These are phyloP conservation scores for Trichogramma dendrolimi DNA, from an alignment of 2,888 invertebrate genomes.

Conservation along the genomic window DNA sequence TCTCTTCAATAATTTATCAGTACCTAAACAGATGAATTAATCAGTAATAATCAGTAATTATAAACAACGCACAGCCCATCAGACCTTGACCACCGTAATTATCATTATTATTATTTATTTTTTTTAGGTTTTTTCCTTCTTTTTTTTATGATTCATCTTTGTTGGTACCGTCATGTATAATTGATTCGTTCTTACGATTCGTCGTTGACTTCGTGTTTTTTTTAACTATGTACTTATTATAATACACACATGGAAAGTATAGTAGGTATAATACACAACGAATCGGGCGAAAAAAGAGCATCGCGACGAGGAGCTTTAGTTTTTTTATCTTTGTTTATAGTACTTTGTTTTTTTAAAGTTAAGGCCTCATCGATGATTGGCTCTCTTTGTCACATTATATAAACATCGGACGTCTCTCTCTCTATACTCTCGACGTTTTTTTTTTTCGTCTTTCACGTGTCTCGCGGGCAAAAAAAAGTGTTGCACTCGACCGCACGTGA, in stretches of 20 bases:
- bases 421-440: background rate
- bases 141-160: too few relatives aligned
- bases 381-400: slow-evolving; percentile 5
- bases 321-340: background rate
- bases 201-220: background rate
- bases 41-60: too few relatives aligned
- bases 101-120: background rate
- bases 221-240: too few relatives aligned
- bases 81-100: background rate
- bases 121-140: background rate
- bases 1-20: background rate
- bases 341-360: slow-evolving; percentile 2
- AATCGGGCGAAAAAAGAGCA: slow-evolving; percentile 10
- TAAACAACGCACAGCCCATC: background rate
- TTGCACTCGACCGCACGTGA: background rate
- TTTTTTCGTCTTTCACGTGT: background rate
- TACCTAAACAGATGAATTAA: background rate
- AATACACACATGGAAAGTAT: too few relatives aligned
- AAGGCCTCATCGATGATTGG: slow-evolving; percentile 26
- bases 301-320: slow-evolving; percentile 1
- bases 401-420: background rate
- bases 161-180: background rate
- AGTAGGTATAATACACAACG: too few relatives aligned
- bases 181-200: background rate
- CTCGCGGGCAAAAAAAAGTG: background rate